phyloP scores from a whole-genome alignment of 2,797 vertebrate genomes.

The Melanotaenia pygmaea region DNA sequence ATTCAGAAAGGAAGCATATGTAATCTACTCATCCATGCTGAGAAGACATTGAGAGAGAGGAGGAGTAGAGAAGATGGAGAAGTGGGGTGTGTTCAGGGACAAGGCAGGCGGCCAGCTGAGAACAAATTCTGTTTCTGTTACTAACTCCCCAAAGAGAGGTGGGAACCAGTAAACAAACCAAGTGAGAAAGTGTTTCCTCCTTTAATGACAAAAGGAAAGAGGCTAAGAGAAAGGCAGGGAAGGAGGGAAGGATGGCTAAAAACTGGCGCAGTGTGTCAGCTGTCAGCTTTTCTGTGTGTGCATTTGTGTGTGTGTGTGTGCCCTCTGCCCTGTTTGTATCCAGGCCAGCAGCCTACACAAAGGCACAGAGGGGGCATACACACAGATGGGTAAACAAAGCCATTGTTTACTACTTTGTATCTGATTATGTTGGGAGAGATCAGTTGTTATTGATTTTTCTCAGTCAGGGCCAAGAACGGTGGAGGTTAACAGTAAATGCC shows the following conservation, averaged over 20 bases:
- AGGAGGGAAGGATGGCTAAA: conserved; percentile 52
- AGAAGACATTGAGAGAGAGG: conserved; percentile 73
- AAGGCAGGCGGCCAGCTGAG: conserved; percentile 80
- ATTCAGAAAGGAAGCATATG: conserved; percentile 83
- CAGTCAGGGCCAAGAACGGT: conserved; percentile 85
- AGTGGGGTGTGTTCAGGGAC: conserved; percentile 73
- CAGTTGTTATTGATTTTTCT: conserved; percentile 94
- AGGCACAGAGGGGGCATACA: conserved; percentile 60
- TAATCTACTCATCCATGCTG: conserved; percentile 82
- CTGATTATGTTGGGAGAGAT: conserved; percentile 89
- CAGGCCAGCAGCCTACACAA: conserved; percentile 70
- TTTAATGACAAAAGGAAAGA: conserved; percentile 77
- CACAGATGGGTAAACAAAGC: conserved; percentile 88
- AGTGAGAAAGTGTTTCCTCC: conserved; percentile 75
- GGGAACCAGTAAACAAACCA: conserved; percentile 83
- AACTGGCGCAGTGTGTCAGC: conserved; percentile 71
- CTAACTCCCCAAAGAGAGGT: conserved; percentile 80
- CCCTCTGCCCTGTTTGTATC: conserved; percentile 74
- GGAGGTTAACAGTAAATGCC: conserved; percentile 83
- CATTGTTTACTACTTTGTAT: conserved; percentile 95
- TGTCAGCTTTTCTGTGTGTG: conserved; percentile 58
- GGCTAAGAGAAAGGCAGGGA: conserved; percentile 57
- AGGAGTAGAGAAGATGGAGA: conserved; percentile 66
- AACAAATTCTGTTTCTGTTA: conserved; percentile 79
- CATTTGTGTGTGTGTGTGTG: conserved; percentile 21